Conservation (phyloP, 2,888 invertebrate species). For the Sipha maydis region DNA sequence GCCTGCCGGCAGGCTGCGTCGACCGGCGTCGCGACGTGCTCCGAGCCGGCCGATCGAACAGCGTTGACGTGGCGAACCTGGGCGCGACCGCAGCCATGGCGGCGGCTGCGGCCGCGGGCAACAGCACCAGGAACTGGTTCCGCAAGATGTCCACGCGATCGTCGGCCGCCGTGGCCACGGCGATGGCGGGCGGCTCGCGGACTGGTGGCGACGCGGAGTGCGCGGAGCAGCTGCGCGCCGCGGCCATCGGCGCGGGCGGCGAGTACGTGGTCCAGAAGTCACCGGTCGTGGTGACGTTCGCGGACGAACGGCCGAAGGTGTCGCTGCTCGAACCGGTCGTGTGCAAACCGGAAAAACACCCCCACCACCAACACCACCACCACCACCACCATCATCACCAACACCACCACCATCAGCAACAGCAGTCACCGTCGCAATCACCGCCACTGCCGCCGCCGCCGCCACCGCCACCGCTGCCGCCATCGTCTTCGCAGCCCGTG, state of each 20-base stretch:
- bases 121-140: constrained; percentile 55
- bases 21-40: constrained; percentile 73
- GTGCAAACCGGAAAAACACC: constrained; percentile 45
- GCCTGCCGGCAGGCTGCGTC: constrained; percentile 48
- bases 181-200: background rate
- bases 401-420: constrained; percentile 70
- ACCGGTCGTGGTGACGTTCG: constrained; percentile 55
- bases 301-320: constrained; percentile 56
- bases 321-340: constrained; percentile 23
- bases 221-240: constrained; percentile 25
- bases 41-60: constrained; percentile 82
- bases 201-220: constrained; percentile 20
- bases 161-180: background rate
- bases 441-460: constrained; percentile 75
- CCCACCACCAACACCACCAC: background rate
- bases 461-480: constrained; percentile 75
- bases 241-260: background rate
- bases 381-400: constrained; percentile 75
- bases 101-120: constrained; percentile 22
- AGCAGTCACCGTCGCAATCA: background rate
- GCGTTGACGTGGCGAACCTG: constrained; percentile 83
- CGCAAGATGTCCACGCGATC: constrained; percentile 41
- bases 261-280: constrained; percentile 54
- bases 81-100: constrained; percentile 27
- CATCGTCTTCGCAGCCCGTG: constrained; percentile 77